phyloP scores from a whole-genome alignment of 1,140 invertebrate genomes.

The Plutomurus gul region DNA sequence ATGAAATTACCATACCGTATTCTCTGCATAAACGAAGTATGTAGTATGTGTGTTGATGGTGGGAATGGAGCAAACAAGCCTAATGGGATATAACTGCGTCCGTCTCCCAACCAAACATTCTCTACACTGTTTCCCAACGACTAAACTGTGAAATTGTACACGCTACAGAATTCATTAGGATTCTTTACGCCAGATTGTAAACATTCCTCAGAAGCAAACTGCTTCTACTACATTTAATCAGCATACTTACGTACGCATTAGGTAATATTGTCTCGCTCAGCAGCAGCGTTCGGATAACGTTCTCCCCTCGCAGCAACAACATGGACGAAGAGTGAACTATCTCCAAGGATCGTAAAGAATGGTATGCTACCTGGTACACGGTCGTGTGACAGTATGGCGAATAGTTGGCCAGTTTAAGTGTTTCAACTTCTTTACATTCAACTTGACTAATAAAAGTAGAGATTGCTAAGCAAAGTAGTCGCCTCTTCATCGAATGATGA shows the following conservation, averaged over 20 bases:
- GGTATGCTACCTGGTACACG: no score
- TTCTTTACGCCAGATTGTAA: neutral
- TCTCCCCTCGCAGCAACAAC: no score
- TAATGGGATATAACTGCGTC: neutral
- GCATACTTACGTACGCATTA: neutral
- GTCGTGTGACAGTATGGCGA: no score
- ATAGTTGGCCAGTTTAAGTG: no score
- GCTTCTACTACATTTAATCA: conserved; percentile 8
- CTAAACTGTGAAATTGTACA: conserved; percentile 8
- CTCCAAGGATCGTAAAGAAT: no score
- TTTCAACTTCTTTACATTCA: no score
- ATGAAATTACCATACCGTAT: no score
- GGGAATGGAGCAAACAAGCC: neutral
- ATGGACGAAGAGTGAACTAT: no score
- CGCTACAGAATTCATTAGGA: conserved; percentile 2
- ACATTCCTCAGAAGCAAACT: neutral
- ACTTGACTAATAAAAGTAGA: no score
- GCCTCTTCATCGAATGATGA: no score
- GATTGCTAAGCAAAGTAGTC: no score
- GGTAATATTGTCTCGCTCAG: neutral
- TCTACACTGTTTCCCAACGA: neutral
- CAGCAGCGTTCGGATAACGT: no score
- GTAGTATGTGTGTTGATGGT: neutral
- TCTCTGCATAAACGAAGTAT: neutral
- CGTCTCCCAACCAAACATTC: neutral